phyloP scores from a whole-genome alignment of 2,113 vertebrate genomes.

The Calypte anna region DNA sequence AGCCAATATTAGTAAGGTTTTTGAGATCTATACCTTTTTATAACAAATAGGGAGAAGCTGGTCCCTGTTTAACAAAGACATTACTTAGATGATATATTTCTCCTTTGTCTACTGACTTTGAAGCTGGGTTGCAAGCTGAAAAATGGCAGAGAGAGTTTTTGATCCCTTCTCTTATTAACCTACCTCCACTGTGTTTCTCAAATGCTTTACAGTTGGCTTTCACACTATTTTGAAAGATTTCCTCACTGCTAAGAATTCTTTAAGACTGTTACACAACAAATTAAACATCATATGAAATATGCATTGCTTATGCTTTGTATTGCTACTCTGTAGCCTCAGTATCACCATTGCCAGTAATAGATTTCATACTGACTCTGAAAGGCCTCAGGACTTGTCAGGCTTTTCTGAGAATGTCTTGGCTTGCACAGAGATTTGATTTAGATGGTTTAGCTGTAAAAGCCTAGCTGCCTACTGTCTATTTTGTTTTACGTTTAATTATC shows the following conservation, averaged over 20 bases:
- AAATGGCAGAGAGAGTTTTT: neutral
- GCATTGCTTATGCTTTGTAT: neutral
- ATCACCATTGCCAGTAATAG: neutral
- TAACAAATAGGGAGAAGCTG: neutral
- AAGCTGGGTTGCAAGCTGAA: neutral
- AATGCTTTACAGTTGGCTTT: neutral
- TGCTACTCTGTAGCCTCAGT: neutral
- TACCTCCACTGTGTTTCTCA: neutral
- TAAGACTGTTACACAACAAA: constrained; percentile 27
- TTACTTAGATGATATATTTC: neutral
- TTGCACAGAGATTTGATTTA: neutral
- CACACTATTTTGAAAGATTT: neutral
- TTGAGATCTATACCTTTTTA: neutral
- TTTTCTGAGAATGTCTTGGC: neutral
- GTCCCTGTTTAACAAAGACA: neutral
- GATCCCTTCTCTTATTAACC: neutral
- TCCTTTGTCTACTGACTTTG: neutral
- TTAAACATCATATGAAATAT: constrained; percentile 18
- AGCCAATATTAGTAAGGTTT: neutral
- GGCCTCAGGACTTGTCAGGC: neutral
- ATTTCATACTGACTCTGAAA: neutral
- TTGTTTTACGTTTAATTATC: neutral
- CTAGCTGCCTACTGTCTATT: neutral
- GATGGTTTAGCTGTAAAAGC: neutral
- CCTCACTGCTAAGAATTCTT: neutral